Conservation (phyloP, 2,113 vertebrate genomes). For the Lamprologus tigripictilis region DNA sequence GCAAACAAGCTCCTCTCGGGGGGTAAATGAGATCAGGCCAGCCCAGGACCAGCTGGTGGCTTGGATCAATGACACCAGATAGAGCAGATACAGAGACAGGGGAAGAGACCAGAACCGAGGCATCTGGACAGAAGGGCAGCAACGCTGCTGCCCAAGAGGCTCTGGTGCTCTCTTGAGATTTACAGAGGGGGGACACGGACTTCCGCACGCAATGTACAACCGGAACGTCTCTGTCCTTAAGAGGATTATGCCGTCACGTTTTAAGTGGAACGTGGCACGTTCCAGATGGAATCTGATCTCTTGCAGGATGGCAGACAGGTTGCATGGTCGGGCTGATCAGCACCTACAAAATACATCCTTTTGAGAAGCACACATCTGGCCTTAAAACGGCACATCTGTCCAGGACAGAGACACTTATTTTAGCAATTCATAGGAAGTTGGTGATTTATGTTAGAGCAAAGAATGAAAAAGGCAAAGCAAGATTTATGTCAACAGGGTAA, state of each 20-base stretch:
- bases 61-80: conserved; percentile 61
- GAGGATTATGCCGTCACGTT: conserved; percentile 63
- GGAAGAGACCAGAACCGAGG: conserved; percentile 10
- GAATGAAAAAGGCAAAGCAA: neutral
- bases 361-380: neutral
- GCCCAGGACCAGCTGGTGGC: conserved; percentile 67
- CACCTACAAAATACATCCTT: neutral
- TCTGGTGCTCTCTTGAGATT: neutral
- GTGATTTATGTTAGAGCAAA: neutral
- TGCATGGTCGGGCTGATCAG: conserved; percentile 2
- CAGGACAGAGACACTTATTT: neutral
- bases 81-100: conserved; percentile 12
- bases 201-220: conserved; percentile 16
- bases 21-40: conserved; percentile 64
- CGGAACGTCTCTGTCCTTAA: conserved; percentile 52
- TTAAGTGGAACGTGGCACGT: conserved; percentile 48
- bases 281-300: conserved; percentile 59
- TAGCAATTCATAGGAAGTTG: neutral
- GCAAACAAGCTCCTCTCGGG: conserved; percentile 43
- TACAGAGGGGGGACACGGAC: neutral
- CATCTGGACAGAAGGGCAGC: conserved; percentile 55
- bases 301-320: conserved; percentile 2
- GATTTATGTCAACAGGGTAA: neutral
- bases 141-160: conserved; percentile 8
- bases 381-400: neutral